Percentiles rank a stretch among this genome's conserved stretches.
Evolutionary conservation across 2,113 vertebrate species (phyloP).

Genomic region (Chaetodon trifascialis): DNA sequence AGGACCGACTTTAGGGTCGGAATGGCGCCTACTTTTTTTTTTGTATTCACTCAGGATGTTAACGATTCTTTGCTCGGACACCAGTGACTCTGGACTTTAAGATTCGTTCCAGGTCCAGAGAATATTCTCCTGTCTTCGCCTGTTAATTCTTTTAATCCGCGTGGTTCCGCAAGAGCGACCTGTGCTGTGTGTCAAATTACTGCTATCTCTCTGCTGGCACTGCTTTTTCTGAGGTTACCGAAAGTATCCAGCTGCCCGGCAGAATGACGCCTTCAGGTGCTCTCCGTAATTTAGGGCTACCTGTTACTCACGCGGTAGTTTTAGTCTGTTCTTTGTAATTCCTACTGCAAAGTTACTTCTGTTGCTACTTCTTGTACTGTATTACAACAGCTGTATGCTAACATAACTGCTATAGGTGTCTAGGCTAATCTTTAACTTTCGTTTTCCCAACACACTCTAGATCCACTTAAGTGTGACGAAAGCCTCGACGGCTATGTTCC

Average conservation of each 20-base stretch:
- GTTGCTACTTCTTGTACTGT: not conserved
- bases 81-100: not conserved
- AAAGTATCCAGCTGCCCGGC: not conserved
- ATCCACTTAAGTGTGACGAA: too few relatives aligned
- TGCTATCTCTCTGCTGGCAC: conserved; percentile 7
- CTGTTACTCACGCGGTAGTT: not conserved
- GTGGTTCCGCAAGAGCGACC: not conserved
- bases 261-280: conserved; percentile 49
- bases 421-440: too few relatives aligned
- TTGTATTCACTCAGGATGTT: not conserved
- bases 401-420: not conserved
- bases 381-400: not conserved
- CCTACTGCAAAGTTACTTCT: not conserved
- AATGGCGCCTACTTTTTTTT: not conserved
- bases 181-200: conserved; percentile 7
- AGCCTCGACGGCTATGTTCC: too few relatives aligned
- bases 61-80: not conserved
- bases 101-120: not conserved
- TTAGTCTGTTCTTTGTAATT: not conserved
- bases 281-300: not conserved
- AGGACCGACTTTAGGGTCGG: not conserved
- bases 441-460: too few relatives aligned
- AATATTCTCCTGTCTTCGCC: not conserved
- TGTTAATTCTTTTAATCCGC: not conserved
- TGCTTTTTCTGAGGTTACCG: conserved; percentile 5